Percentiles rank a stretch among this genome's conserved stretches.
These are phyloP conservation scores for Leptopilina myrica DNA, from an alignment of 2,888 invertebrate species.

Conservation along the genomic window DNA sequence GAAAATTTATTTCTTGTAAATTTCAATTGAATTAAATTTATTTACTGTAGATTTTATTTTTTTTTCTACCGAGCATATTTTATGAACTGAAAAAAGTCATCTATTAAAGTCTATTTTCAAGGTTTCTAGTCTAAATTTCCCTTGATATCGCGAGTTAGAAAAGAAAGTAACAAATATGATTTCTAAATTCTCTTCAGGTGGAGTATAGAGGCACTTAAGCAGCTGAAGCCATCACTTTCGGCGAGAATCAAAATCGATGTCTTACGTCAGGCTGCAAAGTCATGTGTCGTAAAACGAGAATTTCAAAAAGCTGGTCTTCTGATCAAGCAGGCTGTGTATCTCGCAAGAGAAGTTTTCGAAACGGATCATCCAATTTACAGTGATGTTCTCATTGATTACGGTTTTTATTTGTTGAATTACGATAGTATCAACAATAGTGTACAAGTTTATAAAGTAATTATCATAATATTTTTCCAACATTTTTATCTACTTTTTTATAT, in stretches of 20 bases:
- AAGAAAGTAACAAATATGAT: conserved; percentile 40
- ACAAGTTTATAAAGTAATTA: conserved; percentile 85
- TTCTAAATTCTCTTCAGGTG: conserved; percentile 77
- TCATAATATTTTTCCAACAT: not conserved
- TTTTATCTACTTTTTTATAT: too few species aligned
- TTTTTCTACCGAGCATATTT: too few species aligned
- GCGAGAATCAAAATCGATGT: conserved; percentile 87
- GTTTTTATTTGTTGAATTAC: conserved; percentile 92
- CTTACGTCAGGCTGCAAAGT: conserved; percentile 90
- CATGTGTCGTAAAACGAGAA: conserved; percentile 92
- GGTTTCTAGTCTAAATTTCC: too few species aligned
- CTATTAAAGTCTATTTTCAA: not conserved
- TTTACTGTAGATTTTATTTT: too few species aligned
- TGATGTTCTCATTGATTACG: conserved; percentile 91
- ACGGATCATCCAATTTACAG: conserved; percentile 88
- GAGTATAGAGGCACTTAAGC: conserved; percentile 86
- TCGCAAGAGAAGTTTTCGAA: conserved; percentile 82
- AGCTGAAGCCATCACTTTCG: conserved; percentile 82
- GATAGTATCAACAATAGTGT: conserved; percentile 92
- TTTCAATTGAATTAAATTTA: too few species aligned
- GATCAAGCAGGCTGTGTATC: conserved; percentile 88
- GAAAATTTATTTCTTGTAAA: too few species aligned
- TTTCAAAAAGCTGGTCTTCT: conserved; percentile 89
- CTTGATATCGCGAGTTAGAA: not conserved
- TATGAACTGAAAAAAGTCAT: too few species aligned